Conservation (phyloP, 1,140 invertebrate genomes). For the Zaprionus kolodkinae region DNA sequence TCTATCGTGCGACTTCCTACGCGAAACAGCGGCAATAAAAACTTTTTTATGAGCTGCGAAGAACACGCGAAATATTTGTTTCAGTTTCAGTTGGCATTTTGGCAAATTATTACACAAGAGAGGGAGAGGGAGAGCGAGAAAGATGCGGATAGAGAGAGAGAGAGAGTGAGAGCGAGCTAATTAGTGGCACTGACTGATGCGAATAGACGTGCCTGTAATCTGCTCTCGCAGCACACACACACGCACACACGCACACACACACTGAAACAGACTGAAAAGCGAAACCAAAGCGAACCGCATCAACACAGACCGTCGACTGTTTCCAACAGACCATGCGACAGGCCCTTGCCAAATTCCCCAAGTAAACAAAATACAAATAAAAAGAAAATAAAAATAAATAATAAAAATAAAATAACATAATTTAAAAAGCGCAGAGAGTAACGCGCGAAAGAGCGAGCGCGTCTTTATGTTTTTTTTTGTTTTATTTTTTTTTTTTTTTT, state of each 20-base stretch:
- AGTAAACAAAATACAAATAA: conserved; percentile 71
- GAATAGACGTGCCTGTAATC: conserved; percentile 50
- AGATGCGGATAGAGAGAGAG: background rate
- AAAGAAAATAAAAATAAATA: too few species aligned
- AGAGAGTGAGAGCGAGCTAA: conserved; percentile 21
- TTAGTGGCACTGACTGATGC: conserved; percentile 43
- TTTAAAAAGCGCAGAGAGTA: conserved; percentile 42
- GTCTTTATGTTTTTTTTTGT: conserved; percentile 49
- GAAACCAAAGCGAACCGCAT: conserved; percentile 42
- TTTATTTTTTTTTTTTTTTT: background rate
- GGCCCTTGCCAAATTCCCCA: conserved; percentile 65
- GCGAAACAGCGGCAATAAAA: conserved; percentile 51
- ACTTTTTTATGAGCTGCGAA: conserved; percentile 58
- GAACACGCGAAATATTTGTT: conserved; percentile 50
- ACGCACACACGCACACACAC: conserved; percentile 15
- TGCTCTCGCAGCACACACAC: conserved; percentile 41
- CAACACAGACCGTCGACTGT: conserved; percentile 40
- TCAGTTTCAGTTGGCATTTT: conserved; percentile 48
- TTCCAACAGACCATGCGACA: conserved; percentile 29
- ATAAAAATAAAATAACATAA: conserved; percentile 48
- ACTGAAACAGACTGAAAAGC: background rate
- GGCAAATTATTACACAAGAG: conserved; percentile 71
- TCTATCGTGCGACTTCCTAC: conserved; percentile 49
- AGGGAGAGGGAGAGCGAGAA: conserved; percentile 1
- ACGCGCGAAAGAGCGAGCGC: conserved; percentile 59